Base-by-base conservation (phyloP, 30 jellyfish, hydroid and myxozoan genomes). In the Chironex yamaguchii region DNA sequence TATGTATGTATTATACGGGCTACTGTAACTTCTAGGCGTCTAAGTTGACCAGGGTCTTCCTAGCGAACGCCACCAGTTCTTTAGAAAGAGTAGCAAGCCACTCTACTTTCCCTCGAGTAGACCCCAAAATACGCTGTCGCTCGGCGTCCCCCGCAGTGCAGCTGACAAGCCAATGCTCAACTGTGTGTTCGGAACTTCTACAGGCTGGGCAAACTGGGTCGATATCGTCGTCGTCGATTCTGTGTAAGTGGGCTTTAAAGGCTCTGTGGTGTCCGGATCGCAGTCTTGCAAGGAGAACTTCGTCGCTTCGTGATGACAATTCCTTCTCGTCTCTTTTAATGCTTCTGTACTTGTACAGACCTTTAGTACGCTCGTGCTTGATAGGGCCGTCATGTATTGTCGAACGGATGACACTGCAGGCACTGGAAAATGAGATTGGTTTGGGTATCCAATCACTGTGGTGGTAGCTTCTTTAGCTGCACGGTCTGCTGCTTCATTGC, bases 381-480 rank as follows among this genome's bases (percentile, higher is more conserved):
- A 53, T 53, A 2, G 71, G 71, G 13, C 25, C 71, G 71, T 53
- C 71, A 2, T 32, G 4, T n/a, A 53, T 17, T 53, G 25, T 2
- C 4, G 21, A n/a, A 11, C 29, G 14, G 12, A 58, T 58, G 30
- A 58, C 74, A 31, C 34, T 58, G 74, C 74, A 58, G 6, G 83
- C 83, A 31, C 53, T 29, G 25, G 68, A 30, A 22, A 23, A 69
- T 3, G 83, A 3, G 3, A 69, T 33, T 13, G 83, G 76, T 49
- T 35, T 17, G 3, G 4, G 65, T 17, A 14, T 14, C 21, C 67
- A 1, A 30, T 29, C 36, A 49, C 4, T 31, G 23, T 36, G 28
- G 83, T 69, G 12, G 77, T 21, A 51, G 77, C 77, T 4, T 63
- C 77, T 63, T 63, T 63, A n/a, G 52, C 77, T 63, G 77, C 77